Percentiles rank a stretch among this genome's conserved stretches.
Evolutionary conservation across 2,113 vertebrate genomes (phyloP).

Genomic region (Daubentonia madagascariensis): DNA sequence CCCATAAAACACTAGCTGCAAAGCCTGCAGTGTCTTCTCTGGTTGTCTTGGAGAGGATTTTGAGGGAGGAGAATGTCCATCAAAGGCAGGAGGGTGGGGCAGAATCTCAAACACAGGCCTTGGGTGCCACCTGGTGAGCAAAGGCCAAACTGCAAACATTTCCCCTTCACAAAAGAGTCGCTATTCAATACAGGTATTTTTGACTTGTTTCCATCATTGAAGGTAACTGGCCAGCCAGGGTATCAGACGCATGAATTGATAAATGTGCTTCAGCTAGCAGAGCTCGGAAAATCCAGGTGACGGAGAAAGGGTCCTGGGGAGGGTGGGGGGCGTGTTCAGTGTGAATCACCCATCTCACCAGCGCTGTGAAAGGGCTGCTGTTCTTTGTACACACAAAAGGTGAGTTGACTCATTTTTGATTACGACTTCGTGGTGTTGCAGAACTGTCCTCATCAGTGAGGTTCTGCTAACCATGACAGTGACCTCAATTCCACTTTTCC

Average conservation of each 20-base stretch:
- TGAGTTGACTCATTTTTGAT: neutral
- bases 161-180: neutral
- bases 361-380: accelerated
- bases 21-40: neutral
- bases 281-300: neutral
- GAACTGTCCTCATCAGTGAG: neutral
- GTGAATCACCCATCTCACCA: neutral
- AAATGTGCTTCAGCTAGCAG: neutral
- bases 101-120: neutral
- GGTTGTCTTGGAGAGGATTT: neutral
- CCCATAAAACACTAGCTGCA: neutral
- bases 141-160: neutral
- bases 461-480: neutral
- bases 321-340: accelerated
- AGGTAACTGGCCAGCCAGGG: neutral
- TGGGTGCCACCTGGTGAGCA: neutral
- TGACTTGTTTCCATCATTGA: neutral
- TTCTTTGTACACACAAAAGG: accelerated
- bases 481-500: neutral
- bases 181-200: accelerated
- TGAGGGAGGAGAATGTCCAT: neutral
- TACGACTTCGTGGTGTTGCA: neutral
- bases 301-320: neutral
- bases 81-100: accelerated
- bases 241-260: neutral